A percentile compares a stretch with the other conserved stretches of the same genome.
Evolutionary conservation across 2,113 vertebrate genomes (phyloP).

Genomic region (Oriolus oriolus): DNA sequence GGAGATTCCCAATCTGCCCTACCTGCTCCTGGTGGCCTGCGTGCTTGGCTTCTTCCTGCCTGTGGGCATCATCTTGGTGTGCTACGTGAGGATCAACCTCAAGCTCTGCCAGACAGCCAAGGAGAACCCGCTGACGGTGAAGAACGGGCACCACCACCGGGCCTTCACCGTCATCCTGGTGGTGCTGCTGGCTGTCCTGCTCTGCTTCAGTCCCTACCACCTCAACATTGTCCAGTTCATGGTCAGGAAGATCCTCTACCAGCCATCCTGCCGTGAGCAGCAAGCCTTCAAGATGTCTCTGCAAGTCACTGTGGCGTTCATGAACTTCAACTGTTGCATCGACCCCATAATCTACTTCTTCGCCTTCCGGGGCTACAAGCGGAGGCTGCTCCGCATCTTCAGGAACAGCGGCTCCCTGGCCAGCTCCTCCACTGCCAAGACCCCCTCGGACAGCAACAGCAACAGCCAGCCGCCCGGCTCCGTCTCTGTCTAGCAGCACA

Average conservation of each 20-base stretch:
- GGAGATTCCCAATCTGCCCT: conserved; percentile 61
- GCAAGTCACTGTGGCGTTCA: conserved; percentile 78
- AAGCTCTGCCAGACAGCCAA: conserved; percentile 73
- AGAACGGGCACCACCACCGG: conserved; percentile 61
- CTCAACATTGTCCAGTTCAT: conserved; percentile 80
- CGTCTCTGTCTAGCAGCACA: neutral
- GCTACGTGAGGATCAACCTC: conserved; percentile 75
- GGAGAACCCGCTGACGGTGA: conserved; percentile 66
- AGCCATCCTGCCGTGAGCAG: conserved; percentile 68
- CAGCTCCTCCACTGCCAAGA: conserved; percentile 63
- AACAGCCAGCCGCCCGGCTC: conserved; percentile 57
- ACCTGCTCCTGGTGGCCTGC: conserved; percentile 75
- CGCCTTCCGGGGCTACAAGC: conserved; percentile 80
- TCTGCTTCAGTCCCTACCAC: conserved; percentile 84
- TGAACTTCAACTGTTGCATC: conserved; percentile 85
- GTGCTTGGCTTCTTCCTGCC: conserved; percentile 76
- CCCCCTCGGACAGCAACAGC: conserved; percentile 75
- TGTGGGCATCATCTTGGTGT: conserved; percentile 74
- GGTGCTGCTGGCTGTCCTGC: conserved; percentile 74
- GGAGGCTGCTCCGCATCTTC: conserved; percentile 76
- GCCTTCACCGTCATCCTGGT: conserved; percentile 77
- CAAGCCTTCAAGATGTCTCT: conserved; percentile 77
- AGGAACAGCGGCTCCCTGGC: conserved; percentile 67
- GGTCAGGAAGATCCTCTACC: conserved; percentile 64
- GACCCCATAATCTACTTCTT: conserved; percentile 88